Evolutionary conservation across 2,888 invertebrate species (phyloP), one percentile per base, ranked within the genome.

Genomic region (Agrenia bidenticulata): DNA sequence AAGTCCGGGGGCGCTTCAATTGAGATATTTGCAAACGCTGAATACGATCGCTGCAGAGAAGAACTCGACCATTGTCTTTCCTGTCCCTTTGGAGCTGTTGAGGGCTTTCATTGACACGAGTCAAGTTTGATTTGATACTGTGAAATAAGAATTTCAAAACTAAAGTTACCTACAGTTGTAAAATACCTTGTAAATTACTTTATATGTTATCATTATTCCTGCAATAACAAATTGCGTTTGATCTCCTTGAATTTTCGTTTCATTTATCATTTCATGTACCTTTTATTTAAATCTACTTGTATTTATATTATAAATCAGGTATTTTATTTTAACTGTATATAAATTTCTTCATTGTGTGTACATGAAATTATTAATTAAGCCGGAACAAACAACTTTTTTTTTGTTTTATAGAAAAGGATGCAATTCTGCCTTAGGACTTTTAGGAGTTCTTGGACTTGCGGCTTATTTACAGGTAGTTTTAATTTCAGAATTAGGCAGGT

Each of bases 1-100:
- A 78, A 93, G 94, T 58, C 94, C 96, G 5, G 94, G 94, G 2
- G 96, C 97, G 11, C 82, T 97, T 32, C 96, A 96, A 80, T 85
- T 96, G 19, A 88, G 96, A 67, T 97, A 96, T 78, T 83, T 95
- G 63, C 70, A 70, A 82, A 95, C 95, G 0, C 82, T 96, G 64
- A 93, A 86, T 82, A 89, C 90, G 63, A 94, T 95, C 80, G 92
- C 94, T 1, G 90, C 92, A 0, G 94, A 96, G 82, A 94, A 94
- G 82, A 94, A 94, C 80, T 94, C 94, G 0, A 95, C 94, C 0
- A 94, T 96, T 76, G 89, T 95, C 66, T 95, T 96, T 79, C 95
- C 95, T 0, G 82, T 95, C 74, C 95, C 95, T 0, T 87, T 95
- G 81, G 94, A 95, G 78, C 80, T 90, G 57, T 78, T 89, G 24